These are phyloP conservation scores for Forbesichthys agassizii DNA, from an alignment of 2,113 vertebrate genomes.

Conservation along the genomic window DNA sequence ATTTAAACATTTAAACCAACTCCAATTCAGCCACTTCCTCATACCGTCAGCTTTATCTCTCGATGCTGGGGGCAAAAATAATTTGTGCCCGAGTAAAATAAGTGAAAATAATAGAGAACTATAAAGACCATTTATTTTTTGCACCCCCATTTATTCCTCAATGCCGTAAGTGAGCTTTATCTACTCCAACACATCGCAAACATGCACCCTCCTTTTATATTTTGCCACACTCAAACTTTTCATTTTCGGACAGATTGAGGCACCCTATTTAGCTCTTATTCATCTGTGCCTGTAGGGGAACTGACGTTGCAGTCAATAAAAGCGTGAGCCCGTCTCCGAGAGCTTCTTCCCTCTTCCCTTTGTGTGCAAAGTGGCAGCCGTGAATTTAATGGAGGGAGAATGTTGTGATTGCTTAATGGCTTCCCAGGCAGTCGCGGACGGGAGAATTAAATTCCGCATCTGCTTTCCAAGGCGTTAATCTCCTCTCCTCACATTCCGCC, in stretches of 20 bases:
- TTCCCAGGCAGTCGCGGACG: slow-evolving; percentile 98
- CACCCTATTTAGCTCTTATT: slow-evolving; percentile 88
- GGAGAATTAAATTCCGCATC: slow-evolving; percentile 99
- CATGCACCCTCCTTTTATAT: slow-evolving; percentile 68
- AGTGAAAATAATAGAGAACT: slow-evolving; percentile 74
- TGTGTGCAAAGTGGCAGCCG: slow-evolving; percentile 96
- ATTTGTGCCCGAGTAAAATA: slow-evolving; percentile 71
- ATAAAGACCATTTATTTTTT: slow-evolving; percentile 74
- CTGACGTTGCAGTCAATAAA: slow-evolving; percentile 91
- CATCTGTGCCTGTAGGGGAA: slow-evolving; percentile 86
- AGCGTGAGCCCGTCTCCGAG: slow-evolving; percentile 82
- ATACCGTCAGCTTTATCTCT: slow-evolving; percentile 71
- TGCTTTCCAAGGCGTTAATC: slow-evolving; percentile 99
- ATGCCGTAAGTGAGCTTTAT: slow-evolving; percentile 84
- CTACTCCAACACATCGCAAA: slow-evolving; percentile 78
- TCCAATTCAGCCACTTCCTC: slow-evolving; percentile 70
- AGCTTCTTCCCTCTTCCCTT: slow-evolving; percentile 83
- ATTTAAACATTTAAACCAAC: slow-evolving; percentile 73
- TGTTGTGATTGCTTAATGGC: slow-evolving; percentile 99
- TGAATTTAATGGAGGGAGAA: slow-evolving; percentile 98
- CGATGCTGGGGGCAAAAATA: slow-evolving; percentile 75
- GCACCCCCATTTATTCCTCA: slow-evolving; percentile 67
- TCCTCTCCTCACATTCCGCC: slow-evolving; percentile 98
- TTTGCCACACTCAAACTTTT: slow-evolving; percentile 84
- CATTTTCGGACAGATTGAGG: slow-evolving; percentile 91